Evolutionary conservation across 2,888 invertebrate species (phyloP).

Genomic region (Machimus atricapillus): DNA sequence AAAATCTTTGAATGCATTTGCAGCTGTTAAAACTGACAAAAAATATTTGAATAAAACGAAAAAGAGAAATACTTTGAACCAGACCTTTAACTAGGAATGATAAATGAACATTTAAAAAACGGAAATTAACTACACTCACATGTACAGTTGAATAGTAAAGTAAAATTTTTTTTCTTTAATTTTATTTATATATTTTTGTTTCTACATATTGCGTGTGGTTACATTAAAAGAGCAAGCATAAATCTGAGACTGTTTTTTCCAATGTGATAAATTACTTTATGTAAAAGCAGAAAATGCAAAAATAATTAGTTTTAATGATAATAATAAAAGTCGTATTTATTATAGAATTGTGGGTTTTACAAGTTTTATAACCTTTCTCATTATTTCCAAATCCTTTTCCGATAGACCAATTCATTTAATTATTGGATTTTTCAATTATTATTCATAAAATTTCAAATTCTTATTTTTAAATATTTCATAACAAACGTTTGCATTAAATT

Average conservation of each 20-base stretch:
- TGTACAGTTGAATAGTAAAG: background rate
- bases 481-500: too few species aligned
- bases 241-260: constrained; percentile 42
- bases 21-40: background rate
- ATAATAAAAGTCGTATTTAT: constrained; percentile 34
- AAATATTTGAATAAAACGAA: background rate
- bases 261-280: constrained; percentile 40
- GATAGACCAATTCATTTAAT: background rate
- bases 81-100: background rate
- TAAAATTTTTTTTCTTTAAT: background rate
- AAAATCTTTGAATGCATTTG: background rate
- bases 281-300: constrained; percentile 20
- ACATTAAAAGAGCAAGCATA: constrained; percentile 35
- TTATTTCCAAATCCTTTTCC: background rate
- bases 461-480: too few species aligned
- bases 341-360: background rate
- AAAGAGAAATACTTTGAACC: background rate
- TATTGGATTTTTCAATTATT: background rate
- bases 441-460: too few species aligned
- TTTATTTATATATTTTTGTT: background rate
- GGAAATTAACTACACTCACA: background rate
- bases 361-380: background rate
- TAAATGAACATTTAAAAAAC: background rate
- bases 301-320: constrained; percentile 19
- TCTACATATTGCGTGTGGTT: constrained; percentile 8